Percentiles rank a stretch among this genome's conserved stretches.
These are phyloP conservation scores for Orientallactaga sibirica DNA, from an alignment of 2,797 vertebrate species.

Conservation along the genomic window DNA sequence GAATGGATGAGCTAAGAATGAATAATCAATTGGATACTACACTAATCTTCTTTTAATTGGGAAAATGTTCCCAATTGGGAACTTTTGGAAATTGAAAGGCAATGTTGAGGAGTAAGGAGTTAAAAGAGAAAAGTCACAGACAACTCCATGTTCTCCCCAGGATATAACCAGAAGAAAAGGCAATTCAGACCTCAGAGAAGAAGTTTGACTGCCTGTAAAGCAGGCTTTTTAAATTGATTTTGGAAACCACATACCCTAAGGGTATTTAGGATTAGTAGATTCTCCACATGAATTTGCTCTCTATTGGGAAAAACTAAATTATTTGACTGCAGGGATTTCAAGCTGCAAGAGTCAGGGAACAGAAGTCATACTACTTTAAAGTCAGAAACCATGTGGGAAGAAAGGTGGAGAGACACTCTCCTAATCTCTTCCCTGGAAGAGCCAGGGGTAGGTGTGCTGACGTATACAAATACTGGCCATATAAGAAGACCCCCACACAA, in stretches of 20 bases:
- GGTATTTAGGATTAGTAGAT: conserved; percentile 70
- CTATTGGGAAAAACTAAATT: conserved; percentile 65
- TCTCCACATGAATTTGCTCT: conserved; percentile 59
- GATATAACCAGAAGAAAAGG: conserved; percentile 36
- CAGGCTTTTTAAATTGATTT: conserved; percentile 70
- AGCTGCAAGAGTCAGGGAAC: conserved; percentile 5
- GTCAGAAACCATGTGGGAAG: not conserved
- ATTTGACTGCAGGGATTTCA: conserved; percentile 71
- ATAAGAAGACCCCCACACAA: not conserved
- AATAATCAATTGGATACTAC: not conserved
- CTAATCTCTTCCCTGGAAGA: not conserved
- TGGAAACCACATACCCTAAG: conserved; percentile 58
- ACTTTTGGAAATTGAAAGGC: not conserved
- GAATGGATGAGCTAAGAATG: not conserved
- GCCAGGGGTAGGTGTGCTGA: not conserved
- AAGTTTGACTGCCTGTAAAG: conserved; percentile 55
- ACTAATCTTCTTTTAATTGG: not conserved
- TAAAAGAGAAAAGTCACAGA: conserved; percentile 47
- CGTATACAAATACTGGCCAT: not conserved
- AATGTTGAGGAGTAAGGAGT: not conserved
- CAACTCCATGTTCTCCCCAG: not conserved
- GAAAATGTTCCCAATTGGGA: not conserved
- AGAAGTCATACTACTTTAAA: conserved; percentile 40
- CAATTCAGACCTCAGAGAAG: conserved; percentile 46
- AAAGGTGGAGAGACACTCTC: not conserved